These are phyloP conservation scores for Pammene aurita DNA, from an alignment of 2,888 invertebrate species.

Conservation along the genomic window DNA sequence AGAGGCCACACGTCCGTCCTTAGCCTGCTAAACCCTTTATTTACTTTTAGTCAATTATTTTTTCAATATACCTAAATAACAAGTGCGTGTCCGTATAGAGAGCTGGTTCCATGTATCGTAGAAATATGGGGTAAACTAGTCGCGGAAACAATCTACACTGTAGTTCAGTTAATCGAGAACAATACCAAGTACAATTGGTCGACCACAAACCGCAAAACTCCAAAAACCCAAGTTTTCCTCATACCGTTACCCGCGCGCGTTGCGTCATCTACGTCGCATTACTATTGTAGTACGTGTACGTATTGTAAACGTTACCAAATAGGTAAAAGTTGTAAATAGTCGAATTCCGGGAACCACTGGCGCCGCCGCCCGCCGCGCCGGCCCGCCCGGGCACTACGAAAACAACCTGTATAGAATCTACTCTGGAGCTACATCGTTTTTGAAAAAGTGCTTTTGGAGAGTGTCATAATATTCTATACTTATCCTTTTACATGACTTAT, in stretches of 20 bases:
- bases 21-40: too few relatives aligned
- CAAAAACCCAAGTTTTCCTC: conserved; percentile 22
- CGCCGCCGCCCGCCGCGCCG: conserved; percentile 58
- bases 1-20: too few relatives aligned
- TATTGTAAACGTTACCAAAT: conserved; percentile 78
- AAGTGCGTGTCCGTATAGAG: too few relatives aligned
- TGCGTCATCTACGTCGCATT: conserved; percentile 36
- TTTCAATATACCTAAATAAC: too few relatives aligned
- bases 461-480: too few relatives aligned
- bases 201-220: conserved; percentile 4
- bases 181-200: not conserved
- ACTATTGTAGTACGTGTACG: conserved; percentile 68
- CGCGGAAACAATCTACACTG: too few relatives aligned
- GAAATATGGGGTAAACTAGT: too few relatives aligned
- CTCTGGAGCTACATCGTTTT: not conserved
- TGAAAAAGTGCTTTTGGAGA: too few relatives aligned
- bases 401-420: conserved; percentile 37
- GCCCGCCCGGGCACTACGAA: conserved; percentile 49
- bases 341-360: conserved; percentile 76
- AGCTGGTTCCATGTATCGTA: too few relatives aligned
- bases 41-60: too few relatives aligned
- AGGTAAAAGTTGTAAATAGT: conserved; percentile 82
- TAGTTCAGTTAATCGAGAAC: not conserved
- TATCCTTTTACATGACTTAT: too few relatives aligned
- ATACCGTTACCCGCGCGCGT: conserved; percentile 3